Percentiles rank a stretch among this genome's conserved stretches.
phyloP scores from a whole-genome alignment of 2,113 vertebrate genomes.

The Dipodomys ordii region DNA sequence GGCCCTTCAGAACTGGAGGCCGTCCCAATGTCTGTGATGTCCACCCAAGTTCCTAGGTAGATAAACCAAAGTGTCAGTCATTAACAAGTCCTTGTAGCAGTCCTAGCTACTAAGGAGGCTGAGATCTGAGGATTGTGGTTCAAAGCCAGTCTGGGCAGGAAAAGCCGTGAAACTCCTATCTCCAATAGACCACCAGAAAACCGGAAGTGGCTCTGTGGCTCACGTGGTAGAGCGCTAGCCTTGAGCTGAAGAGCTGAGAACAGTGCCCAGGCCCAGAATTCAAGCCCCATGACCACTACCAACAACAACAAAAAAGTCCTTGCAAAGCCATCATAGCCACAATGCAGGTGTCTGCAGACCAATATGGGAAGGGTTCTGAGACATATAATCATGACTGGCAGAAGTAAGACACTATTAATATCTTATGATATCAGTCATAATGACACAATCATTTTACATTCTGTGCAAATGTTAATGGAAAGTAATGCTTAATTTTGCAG shows the following conservation, averaged over 20 bases:
- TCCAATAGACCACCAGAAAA: too few relatives aligned
- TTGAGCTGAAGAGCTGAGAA: too few relatives aligned
- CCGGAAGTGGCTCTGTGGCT: too few relatives aligned
- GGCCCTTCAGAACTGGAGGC: background rate
- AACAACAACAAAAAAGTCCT: too few relatives aligned
- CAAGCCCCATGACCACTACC: too few relatives aligned
- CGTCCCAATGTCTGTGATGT: background rate
- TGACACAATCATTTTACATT: conserved; percentile 28
- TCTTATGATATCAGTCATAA: conserved; percentile 44
- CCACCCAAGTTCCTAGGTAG: background rate
- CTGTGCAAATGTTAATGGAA: conserved; percentile 11
- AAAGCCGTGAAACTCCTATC: too few relatives aligned
- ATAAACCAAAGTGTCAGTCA: background rate
- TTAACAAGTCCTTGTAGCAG: background rate
- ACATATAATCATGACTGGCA: background rate
- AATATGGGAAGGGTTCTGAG: background rate
- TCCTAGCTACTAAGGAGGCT: too few relatives aligned
- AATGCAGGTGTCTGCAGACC: background rate
- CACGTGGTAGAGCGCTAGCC: too few relatives aligned
- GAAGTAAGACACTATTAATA: conserved; percentile 39
- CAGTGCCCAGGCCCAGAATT: too few relatives aligned
- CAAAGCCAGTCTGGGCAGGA: too few relatives aligned
- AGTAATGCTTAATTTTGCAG: background rate
- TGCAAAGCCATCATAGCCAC: background rate
- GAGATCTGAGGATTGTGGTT: too few relatives aligned